These are phyloP conservation scores for Bugula neritina DNA, from an alignment of 2,888 invertebrate species.

Conservation along the genomic window DNA sequence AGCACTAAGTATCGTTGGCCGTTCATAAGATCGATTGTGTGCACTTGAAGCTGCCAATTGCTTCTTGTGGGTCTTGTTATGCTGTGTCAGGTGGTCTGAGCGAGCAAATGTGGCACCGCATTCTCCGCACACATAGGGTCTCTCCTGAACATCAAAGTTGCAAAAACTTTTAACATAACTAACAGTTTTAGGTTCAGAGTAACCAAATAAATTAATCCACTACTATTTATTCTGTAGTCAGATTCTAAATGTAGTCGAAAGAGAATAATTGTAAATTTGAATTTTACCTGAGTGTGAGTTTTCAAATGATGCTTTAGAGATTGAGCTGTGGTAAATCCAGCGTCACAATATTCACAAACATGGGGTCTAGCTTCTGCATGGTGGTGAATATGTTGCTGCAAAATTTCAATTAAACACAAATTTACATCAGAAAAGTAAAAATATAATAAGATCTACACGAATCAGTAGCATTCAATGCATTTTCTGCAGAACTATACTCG, in stretches of 20 bases:
- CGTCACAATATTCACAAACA: slow-evolving; percentile 57
- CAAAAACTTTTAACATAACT: too few relatives aligned
- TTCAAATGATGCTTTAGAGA: slow-evolving; percentile 52
- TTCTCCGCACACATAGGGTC: slow-evolving; percentile 46
- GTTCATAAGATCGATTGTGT: background rate
- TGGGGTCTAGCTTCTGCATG: slow-evolving; percentile 55
- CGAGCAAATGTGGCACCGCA: slow-evolving; percentile 44
- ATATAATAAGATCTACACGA: background rate
- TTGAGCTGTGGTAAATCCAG: slow-evolving; percentile 55
- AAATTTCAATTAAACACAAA: background rate
- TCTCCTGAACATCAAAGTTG: slow-evolving; percentile 33
- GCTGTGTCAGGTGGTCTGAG: slow-evolving; percentile 34
- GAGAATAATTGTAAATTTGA: too few relatives aligned
- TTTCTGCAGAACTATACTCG: too few relatives aligned
- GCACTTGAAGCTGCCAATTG: background rate
- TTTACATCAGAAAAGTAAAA: background rate
- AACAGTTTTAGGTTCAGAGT: too few relatives aligned
- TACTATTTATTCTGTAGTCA: too few relatives aligned
- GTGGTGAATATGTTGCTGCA: slow-evolving; percentile 49
- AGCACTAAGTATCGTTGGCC: slow-evolving; percentile 5
- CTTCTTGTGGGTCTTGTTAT: slow-evolving; percentile 27
- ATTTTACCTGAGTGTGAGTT: slow-evolving; percentile 49
- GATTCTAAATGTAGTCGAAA: too few relatives aligned
- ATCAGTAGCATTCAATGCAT: background rate
- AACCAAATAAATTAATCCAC: too few relatives aligned